Conservation (phyloP, 2,113 vertebrate genomes). For the Scophthalmus maximus region DNA sequence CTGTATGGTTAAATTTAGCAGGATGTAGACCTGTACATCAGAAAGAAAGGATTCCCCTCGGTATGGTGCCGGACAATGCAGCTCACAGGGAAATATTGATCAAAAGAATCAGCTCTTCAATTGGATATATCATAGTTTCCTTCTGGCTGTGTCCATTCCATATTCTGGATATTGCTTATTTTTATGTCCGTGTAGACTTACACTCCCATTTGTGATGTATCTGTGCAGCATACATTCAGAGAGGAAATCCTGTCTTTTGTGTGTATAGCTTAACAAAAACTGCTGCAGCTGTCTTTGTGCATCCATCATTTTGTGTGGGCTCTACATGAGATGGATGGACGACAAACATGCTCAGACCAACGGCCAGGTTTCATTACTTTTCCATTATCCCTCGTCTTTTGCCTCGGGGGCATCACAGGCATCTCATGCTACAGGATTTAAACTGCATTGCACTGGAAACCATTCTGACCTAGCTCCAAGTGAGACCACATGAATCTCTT, state of each 20-base stretch:
- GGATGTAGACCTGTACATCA: background rate
- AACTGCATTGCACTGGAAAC: background rate
- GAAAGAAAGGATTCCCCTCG: constrained; percentile 17
- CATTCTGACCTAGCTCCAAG: background rate
- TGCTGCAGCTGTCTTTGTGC: background rate
- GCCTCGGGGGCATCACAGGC: background rate
- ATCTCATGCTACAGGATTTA: background rate
- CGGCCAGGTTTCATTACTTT: constrained; percentile 37
- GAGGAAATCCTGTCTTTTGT: constrained; percentile 3
- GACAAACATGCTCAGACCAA: constrained; percentile 27
- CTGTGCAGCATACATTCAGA: background rate
- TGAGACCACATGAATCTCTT: constrained; percentile 24
- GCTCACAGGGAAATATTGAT: constrained; percentile 36
- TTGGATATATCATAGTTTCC: constrained; percentile 7
- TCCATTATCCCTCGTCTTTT: constrained; percentile 21
- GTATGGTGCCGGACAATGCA: background rate
- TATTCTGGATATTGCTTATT: background rate
- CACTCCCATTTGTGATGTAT: background rate
- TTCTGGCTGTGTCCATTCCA: constrained; percentile 7
- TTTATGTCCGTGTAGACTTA: constrained; percentile 10
- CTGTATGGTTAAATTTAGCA: background rate
- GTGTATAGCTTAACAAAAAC: background rate
- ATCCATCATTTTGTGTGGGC: constrained; percentile 16
- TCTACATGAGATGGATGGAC: constrained; percentile 31
- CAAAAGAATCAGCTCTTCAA: constrained; percentile 13